Evolutionary conservation across 2,113 vertebrate species (phyloP), one percentile per base, ranked within the genome.

Genomic region (Struthio camelus): DNA sequence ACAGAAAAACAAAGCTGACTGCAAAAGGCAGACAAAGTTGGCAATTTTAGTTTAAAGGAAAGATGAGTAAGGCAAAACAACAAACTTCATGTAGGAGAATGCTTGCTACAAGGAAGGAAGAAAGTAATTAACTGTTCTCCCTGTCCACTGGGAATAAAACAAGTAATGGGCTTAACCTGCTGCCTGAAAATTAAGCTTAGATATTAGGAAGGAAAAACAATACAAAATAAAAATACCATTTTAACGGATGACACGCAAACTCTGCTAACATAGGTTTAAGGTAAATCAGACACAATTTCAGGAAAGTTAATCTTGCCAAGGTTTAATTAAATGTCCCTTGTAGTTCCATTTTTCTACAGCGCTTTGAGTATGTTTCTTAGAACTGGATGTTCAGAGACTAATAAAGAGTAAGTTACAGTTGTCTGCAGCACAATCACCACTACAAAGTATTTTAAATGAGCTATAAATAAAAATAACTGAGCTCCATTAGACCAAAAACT

Each of bases 391-490:
- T 71, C 70, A 56, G 69, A 42, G 40, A 82, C 22, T 58, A 64
- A 87, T 79, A 79, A 70, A 61, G 10, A 81, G 61, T 18, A 59
- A 28, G 59, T 72, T 54, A 36, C 18, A 59, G 87, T 77, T 46
- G 36, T 50, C 61, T 36, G 36, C 23, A 38, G 61, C 53, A 95
- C 58, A 82, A 92, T 1, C 1, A 2, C 30, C 36, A 64, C 22
- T 38, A 88, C 24, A 82, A 76, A 50, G 38, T 53, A 88, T 79
- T 88, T 85, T 72, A 76, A 80, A 90, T 69, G 48, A 90, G 22
- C 7, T 86, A 56, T 40, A 83, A 90, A 73, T 80, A 73, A 73
- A 92, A 94, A 80, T 28, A 19, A 90, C 6, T 50, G 58, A 72
- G n/a, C 38, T 83, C 79, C 34, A 25, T 24, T 24, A 92, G 92